Percentiles rank a stretch among this genome's conserved stretches.
Evolutionary conservation across 2,113 vertebrate species (phyloP).

Genomic region (Urocynchramus pylzowi): DNA sequence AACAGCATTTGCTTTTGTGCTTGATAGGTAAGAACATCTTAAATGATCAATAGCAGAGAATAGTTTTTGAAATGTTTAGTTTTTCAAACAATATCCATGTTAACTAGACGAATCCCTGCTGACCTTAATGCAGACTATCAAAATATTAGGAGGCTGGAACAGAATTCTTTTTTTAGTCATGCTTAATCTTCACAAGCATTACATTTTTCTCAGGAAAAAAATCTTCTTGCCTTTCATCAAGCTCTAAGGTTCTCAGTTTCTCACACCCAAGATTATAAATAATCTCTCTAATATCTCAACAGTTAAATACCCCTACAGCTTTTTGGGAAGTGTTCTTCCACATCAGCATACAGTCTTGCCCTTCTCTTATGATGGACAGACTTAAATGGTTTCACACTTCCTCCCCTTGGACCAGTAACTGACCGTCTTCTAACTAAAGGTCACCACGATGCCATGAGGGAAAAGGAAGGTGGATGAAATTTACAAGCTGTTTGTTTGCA

Average conservation of each 20-base stretch:
- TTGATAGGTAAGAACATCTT: neutral
- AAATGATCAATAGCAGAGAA: neutral
- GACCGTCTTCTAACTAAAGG: neutral
- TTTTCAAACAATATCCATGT: neutral
- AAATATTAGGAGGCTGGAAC: neutral
- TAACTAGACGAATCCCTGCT: neutral
- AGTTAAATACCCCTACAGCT: neutral
- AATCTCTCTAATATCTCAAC: neutral
- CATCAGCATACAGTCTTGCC: neutral
- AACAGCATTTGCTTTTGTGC: neutral
- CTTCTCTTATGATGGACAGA: neutral
- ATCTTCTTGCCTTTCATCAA: neutral
- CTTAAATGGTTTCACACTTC: neutral
- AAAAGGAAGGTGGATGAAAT: neutral
- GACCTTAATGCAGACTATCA: neutral
- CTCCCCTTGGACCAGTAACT: neutral
- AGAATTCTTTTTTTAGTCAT: conserved; percentile 4
- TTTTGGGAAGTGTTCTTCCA: neutral
- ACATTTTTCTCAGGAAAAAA: conserved; percentile 24
- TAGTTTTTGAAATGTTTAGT: neutral
- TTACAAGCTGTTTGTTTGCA: neutral
- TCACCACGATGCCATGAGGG: neutral
- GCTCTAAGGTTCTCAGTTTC: neutral
- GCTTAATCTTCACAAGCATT: neutral
- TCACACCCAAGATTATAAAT: conserved; percentile 4